Base-by-base conservation (phyloP, 2,888 invertebrate genomes). In the Zaprionus obscuricornis region DNA sequence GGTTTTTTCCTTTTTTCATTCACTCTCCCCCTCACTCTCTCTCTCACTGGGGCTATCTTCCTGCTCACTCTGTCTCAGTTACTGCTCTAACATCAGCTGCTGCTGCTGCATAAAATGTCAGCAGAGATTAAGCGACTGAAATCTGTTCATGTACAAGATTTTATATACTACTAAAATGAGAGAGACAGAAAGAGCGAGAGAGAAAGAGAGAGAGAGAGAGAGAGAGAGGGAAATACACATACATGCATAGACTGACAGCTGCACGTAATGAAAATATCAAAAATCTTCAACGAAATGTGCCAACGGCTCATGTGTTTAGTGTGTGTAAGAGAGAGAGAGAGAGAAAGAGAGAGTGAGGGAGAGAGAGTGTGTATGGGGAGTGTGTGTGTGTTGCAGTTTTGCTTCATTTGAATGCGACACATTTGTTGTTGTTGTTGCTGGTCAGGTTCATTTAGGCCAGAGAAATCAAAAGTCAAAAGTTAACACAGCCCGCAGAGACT, bases 221-320 rank as follows among this genome's bases (percentile, higher is more conserved):
- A 26, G 18, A 8, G 13, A 16, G 2, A 8, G 4, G 22, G 13
- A 29, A 17, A 29, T 16, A 7, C 36, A 20, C 33, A 50, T 42
- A 43, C 26, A 37, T 2, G 51, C 11, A 43, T 16, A 40, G 60
- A 59, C 58, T 59, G 78, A 59, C 78, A 77, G 77, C 67, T 84
- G 85, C 72, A 85, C 85, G 69, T 85, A 77, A 85, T 85, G 85
- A 85, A 81, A 84, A 81, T 81, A 81, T 81, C 82, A 81, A 84
- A 81, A 81, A 84, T 69, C 82, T 66, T 66, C 55, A 79, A 76
- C 77, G 58, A 70, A 78, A 76, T 81, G 67, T 81, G 73, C 59
- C 68, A 69, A 79, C 76, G 60, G 72, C 37, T 73, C 52, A 43
- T 36, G 11, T 26, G 34, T 58, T 18, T 57, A 46, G 34, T 40